Conservation (phyloP, 2,113 vertebrate genomes). For the Indri indri region DNA sequence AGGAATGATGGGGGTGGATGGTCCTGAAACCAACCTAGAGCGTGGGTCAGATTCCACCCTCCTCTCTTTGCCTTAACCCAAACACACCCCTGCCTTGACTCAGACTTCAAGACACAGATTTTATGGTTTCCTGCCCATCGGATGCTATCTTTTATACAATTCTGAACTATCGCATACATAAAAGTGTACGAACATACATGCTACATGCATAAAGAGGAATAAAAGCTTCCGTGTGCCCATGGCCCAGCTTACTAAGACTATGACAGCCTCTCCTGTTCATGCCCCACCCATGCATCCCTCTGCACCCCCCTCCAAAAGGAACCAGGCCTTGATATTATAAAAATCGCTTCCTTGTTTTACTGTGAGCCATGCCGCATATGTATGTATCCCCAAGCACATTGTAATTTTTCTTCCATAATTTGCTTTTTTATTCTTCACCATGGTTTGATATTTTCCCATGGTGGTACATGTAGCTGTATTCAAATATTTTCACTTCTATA, state of each 20-base stretch:
- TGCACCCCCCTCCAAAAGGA: not conserved
- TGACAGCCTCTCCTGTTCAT: rapidly evolving
- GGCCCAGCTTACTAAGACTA: not conserved
- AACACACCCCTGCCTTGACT: not conserved
- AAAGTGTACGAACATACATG: not conserved
- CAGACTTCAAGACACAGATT: not conserved
- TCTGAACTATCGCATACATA: not conserved
- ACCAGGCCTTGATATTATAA: not conserved
- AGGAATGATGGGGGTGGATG: not conserved
- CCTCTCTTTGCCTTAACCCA: not conserved
- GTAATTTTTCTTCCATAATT: not conserved
- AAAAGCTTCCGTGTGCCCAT: not conserved
- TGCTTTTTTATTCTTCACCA: not conserved
- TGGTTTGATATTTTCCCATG: not conserved
- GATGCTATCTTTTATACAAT: not conserved
- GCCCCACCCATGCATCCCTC: not conserved
- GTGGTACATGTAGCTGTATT: not conserved
- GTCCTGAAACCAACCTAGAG: not conserved
- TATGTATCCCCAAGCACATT: not conserved
- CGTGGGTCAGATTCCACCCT: not conserved
- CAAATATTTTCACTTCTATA: not conserved
- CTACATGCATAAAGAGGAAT: not conserved
- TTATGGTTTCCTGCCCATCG: not conserved
- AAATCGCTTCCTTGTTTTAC: not conserved
- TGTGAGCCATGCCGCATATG: not conserved